Base-by-base conservation (phyloP, 2,113 vertebrate species). In the Hoplias malabaricus region DNA sequence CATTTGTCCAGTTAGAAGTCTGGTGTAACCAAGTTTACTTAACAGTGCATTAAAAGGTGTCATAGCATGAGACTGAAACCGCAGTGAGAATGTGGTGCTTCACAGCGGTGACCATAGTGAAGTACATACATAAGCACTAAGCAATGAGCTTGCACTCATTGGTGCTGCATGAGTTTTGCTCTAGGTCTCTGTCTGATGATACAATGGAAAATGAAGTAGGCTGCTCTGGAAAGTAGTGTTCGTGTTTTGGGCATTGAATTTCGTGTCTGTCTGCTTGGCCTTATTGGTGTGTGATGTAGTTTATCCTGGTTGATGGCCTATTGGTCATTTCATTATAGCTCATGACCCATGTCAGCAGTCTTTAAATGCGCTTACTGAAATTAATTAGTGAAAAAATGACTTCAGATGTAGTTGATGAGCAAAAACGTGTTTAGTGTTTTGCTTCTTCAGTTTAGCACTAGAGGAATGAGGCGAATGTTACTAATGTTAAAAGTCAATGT, bases 31-130 rank as follows among this genome's bases (percentile, higher is more conserved):
- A 59, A 4, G 27, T 59, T 10, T 8, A 29, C 6, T 59, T 31
- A 56, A 56, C 42, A 14, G 54, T 29, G 54, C 12, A 11, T 12
- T 57, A 25, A 57, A 57, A 13, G 5, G 23, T 57, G 27, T 25
- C 27, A 11, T 12, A 57, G 1, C 1, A 59, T 31, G 48, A 19
- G 2, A n/a, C 7, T 50, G 46, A 50, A 50, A 50, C 46, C 16
- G 7, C 5, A 12, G 25, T 25, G 29, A 13, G 0, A 56, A 11
- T 14, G 42, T 43, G 42, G 13, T 14, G 13, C 4, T 42, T 43
- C 13, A 14, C 14, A n/a, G 65, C 31, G 81, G 86, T 89, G 86
- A 84, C 84, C 86, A 86, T 85, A 84, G 87, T 85, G 84, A 89
- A 69, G 81, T 82, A 70, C 78, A 68, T 79, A 85, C 77, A 72